Evolutionary conservation across 1,140 invertebrate genomes (phyloP).

Genomic region (Plectrocnemia conspersa): DNA sequence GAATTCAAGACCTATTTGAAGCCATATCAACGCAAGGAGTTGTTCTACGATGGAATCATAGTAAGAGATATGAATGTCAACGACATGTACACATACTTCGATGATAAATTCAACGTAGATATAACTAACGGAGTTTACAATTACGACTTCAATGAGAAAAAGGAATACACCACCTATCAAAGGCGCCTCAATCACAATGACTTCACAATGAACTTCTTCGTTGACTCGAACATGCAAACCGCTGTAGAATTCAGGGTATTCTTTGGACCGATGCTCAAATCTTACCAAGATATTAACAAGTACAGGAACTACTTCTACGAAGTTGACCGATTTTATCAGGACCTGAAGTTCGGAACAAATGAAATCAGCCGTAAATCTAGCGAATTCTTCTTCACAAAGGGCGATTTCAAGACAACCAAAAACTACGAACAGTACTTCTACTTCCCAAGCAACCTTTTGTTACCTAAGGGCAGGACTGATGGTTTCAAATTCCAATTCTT

Average conservation of each 20-base stretch:
- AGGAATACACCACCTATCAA: constrained; percentile 38
- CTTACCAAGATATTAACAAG: constrained; percentile 48
- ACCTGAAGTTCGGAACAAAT: constrained; percentile 61
- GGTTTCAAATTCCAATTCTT: constrained; percentile 61
- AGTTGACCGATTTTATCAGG: constrained; percentile 64
- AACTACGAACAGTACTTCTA: constrained; percentile 50
- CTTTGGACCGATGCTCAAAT: constrained; percentile 57
- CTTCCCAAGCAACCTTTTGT: constrained; percentile 59
- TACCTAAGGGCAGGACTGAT: constrained; percentile 61
- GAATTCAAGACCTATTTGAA: constrained; percentile 49
- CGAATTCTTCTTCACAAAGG: constrained; percentile 59
- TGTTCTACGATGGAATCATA: constrained; percentile 53
- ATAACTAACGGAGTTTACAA: constrained; percentile 42
- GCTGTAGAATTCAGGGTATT: constrained; percentile 56
- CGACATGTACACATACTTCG: constrained; percentile 52
- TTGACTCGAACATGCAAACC: constrained; percentile 52
- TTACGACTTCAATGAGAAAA: constrained; percentile 17
- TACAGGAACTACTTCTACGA: constrained; percentile 60
- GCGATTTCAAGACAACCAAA: constrained; percentile 44
- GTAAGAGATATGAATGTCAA: constrained; percentile 54
- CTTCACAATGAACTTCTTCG: constrained; percentile 54
- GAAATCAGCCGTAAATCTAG: constrained; percentile 60
- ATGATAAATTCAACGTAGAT: constrained; percentile 47
- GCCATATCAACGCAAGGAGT: constrained; percentile 47
- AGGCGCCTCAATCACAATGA: constrained; percentile 55